These are phyloP conservation scores for Gambusia holbrooki DNA, from an alignment of 2,113 vertebrate genomes.

Conservation along the genomic window DNA sequence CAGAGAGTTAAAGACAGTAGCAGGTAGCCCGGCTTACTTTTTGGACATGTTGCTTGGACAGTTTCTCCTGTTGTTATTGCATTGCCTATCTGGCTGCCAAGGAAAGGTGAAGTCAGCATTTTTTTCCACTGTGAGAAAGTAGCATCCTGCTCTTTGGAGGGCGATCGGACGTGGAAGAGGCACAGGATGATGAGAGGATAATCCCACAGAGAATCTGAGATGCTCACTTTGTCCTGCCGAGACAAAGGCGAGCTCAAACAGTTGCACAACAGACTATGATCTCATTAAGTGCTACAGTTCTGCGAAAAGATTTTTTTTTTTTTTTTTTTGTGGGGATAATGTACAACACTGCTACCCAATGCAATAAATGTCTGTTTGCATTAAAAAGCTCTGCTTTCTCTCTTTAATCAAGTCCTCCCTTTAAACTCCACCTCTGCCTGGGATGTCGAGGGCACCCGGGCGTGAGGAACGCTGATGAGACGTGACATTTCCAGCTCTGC, in stretches of 20 bases:
- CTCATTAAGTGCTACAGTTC: slow-evolving; percentile 55
- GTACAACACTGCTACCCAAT: slow-evolving; percentile 67
- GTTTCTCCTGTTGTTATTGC: slow-evolving; percentile 57
- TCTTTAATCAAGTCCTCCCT: slow-evolving; percentile 58
- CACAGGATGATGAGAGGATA: slow-evolving; percentile 23
- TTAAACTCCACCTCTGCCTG: slow-evolving; percentile 30
- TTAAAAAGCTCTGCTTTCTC: slow-evolving; percentile 64
- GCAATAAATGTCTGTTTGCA: slow-evolving; percentile 75
- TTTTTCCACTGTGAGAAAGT: slow-evolving; percentile 67
- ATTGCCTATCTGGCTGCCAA: slow-evolving; percentile 52
- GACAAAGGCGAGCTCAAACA: slow-evolving; percentile 21
- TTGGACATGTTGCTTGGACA: slow-evolving; percentile 62
- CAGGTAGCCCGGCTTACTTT: slow-evolving; percentile 45
- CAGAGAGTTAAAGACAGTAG: slow-evolving; percentile 48
- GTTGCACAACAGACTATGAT: slow-evolving; percentile 46
- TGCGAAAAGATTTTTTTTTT: slow-evolving; percentile 38
- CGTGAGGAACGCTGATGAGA: slow-evolving; percentile 70
- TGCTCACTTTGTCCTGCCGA: slow-evolving; percentile 23
- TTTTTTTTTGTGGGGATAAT: slow-evolving; percentile 53
- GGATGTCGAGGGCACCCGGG: slow-evolving; percentile 46
- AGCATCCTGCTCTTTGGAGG: slow-evolving; percentile 49
- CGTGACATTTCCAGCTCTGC: slow-evolving; percentile 79
- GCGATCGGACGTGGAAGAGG: slow-evolving; percentile 29
- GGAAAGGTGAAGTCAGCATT: slow-evolving; percentile 58
- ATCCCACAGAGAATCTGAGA: slow-evolving; percentile 42